These are phyloP conservation scores for Drosophila phalerata DNA, from an alignment of 2,888 invertebrate species.

Conservation along the genomic window DNA sequence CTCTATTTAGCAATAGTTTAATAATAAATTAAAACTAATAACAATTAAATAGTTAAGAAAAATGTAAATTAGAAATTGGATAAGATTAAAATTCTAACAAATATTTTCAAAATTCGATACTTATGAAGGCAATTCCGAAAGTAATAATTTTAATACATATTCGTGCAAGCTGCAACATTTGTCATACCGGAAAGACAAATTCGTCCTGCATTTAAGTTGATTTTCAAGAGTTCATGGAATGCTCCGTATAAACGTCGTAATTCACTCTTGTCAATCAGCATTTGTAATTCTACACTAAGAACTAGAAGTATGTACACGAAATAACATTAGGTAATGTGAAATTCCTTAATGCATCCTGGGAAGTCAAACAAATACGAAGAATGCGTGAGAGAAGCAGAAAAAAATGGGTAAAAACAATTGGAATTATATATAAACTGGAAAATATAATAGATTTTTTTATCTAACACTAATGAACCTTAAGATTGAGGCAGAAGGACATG, in stretches of 20 bases:
- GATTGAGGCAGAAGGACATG: neutral
- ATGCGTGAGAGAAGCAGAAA: too few relatives aligned
- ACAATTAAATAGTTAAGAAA: too few relatives aligned
- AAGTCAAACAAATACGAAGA: neutral
- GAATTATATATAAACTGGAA: neutral
- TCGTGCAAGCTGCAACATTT: too few relatives aligned
- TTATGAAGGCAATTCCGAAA: too few relatives aligned
- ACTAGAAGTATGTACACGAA: neutral
- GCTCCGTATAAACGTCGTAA: neutral
- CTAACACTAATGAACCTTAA: constrained; percentile 6
- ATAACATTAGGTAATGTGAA: neutral
- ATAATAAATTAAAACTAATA: too few relatives aligned
- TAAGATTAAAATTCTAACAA: too few relatives aligned
- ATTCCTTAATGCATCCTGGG: neutral
- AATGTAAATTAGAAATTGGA: too few relatives aligned
- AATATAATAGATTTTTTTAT: neutral
- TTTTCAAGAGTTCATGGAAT: neutral
- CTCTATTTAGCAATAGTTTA: too few relatives aligned
- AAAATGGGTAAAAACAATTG: neutral
- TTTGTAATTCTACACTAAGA: neutral
- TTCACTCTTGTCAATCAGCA: neutral
- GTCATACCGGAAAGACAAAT: too few relatives aligned
- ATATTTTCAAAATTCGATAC: too few relatives aligned
- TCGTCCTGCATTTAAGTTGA: too few relatives aligned
- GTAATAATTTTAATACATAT: too few relatives aligned